Base-by-base conservation (phyloP, 2,888 invertebrate species). In the Calliopum simillimum region DNA sequence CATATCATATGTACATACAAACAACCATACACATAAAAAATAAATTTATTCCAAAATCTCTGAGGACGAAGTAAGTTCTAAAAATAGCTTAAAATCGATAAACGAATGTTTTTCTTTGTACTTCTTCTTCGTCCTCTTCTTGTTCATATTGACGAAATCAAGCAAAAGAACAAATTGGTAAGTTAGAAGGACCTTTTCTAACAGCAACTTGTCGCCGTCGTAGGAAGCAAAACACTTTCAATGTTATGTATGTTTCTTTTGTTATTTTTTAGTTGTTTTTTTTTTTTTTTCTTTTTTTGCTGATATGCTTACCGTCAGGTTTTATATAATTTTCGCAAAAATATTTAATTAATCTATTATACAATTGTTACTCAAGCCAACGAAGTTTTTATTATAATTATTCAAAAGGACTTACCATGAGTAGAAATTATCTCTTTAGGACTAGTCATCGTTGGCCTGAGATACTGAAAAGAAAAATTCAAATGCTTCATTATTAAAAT, bases 11-110 rank as follows among this genome's bases (percentile, higher is more conserved):
- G 51, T 64, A 64, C 41, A 51, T 47, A 66, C 25, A 46, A 44
- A 23, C 23, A 25, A 25, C 56, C 2, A 14, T 23, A 67, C 25
- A 47, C 12, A 49, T 21, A 49, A 64, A 19, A 63, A 41, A 44
- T 19, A 33, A 59, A 43, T 53, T 41, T 64, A 67, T 67, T 67
- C 58, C 14, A 56, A 67, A 67, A 67, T 67, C 59, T 47, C 16
- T 55, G 59, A 49, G 59, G 67, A 59, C 67, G 67, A 82, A 82
- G 82, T 80, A 79, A 78, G 74, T 74, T 77, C 84, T 83, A 83
- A 80, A 83, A 83, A 83, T 83, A 83, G 78, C 76, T 76, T 72
- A 83, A 82, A 83, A 83, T 83, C 82, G 80, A 83, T 83, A 83
- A 83, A 79, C 79, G 80, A 82, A 79, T 79, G 82, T 81, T 80